phyloP scores from a whole-genome alignment of 2,888 invertebrate species.

The Parnassius mnemosyne region DNA sequence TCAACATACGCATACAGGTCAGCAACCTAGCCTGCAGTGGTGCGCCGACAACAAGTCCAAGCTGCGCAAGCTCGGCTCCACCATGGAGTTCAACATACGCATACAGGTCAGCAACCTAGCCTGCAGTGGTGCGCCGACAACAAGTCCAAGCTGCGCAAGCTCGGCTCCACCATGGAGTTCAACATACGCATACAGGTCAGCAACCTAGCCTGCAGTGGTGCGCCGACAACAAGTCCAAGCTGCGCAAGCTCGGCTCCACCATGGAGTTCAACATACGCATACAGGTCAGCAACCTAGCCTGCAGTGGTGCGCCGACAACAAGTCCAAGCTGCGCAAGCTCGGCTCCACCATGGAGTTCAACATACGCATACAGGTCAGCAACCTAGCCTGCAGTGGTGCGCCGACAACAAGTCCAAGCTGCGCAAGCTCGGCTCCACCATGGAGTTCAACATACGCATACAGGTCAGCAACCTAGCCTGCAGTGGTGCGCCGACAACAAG shows the following conservation, averaged over 20 bases:
- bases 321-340: slow-evolving; percentile 95
- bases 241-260: slow-evolving; percentile 95
- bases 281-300: too few relatives aligned
- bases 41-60: slow-evolving; percentile 98
- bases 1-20: too few relatives aligned
- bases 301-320: slow-evolving; percentile 97
- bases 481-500: slow-evolving; percentile 98
- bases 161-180: slow-evolving; percentile 94
- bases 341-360: slow-evolving; percentile 92
- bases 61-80: slow-evolving; percentile 94
- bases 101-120: too few relatives aligned
- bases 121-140: slow-evolving; percentile 98
- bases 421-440: slow-evolving; percentile 96
- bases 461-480: too few relatives aligned
- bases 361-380: too few relatives aligned
- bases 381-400: slow-evolving; percentile 97
- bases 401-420: slow-evolving; percentile 97
- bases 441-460: slow-evolving; percentile 82
- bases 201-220: slow-evolving; percentile 98
- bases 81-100: slow-evolving; percentile 85
- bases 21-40: slow-evolving; percentile 96
- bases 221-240: slow-evolving; percentile 96
- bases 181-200: too few relatives aligned
- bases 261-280: slow-evolving; percentile 85
- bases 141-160: slow-evolving; percentile 95